Conservation (phyloP, 2,888 invertebrate species). For the Xylocampa areola region DNA sequence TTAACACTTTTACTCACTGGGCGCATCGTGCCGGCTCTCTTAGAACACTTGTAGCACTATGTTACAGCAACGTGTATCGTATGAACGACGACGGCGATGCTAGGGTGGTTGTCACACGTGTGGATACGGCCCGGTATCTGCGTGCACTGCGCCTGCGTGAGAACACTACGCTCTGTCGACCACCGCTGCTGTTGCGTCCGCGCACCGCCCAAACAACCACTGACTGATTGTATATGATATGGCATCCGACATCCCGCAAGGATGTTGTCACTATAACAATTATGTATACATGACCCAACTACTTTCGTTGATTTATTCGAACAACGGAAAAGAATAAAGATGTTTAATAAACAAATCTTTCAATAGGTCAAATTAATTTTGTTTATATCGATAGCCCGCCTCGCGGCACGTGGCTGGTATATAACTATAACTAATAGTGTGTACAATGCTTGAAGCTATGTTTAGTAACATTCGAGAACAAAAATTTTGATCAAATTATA, state of each 20-base stretch:
- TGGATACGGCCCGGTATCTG: slow-evolving; percentile 67
- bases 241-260: slow-evolving; percentile 48
- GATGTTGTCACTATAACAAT: slow-evolving; percentile 43
- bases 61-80: slow-evolving; percentile 55
- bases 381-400: slow-evolving; percentile 11
- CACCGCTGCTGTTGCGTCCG: slow-evolving; percentile 41
- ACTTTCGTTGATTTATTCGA: slow-evolving; percentile 8
- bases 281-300: slow-evolving; percentile 25
- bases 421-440: slow-evolving; percentile 1
- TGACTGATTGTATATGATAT: slow-evolving; percentile 63
- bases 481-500: slow-evolving; percentile 19
- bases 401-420: not conserved
- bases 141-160: slow-evolving; percentile 74
- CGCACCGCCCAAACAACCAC: slow-evolving; percentile 69
- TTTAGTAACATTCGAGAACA: slow-evolving; percentile 8
- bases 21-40: slow-evolving; percentile 78
- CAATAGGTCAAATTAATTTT: slow-evolving; percentile 14
- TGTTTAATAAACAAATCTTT: slow-evolving; percentile 40
- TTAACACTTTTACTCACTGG: slow-evolving; percentile 80
- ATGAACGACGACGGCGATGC: slow-evolving; percentile 37
- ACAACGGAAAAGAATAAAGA: slow-evolving; percentile 18
- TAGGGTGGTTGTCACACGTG: slow-evolving; percentile 64
- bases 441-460: slow-evolving; percentile 29
- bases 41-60: slow-evolving; percentile 62
- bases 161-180: slow-evolving; percentile 65